These are phyloP conservation scores for Piaya cayana DNA, from an alignment of 2,113 vertebrate species.

Conservation along the genomic window DNA sequence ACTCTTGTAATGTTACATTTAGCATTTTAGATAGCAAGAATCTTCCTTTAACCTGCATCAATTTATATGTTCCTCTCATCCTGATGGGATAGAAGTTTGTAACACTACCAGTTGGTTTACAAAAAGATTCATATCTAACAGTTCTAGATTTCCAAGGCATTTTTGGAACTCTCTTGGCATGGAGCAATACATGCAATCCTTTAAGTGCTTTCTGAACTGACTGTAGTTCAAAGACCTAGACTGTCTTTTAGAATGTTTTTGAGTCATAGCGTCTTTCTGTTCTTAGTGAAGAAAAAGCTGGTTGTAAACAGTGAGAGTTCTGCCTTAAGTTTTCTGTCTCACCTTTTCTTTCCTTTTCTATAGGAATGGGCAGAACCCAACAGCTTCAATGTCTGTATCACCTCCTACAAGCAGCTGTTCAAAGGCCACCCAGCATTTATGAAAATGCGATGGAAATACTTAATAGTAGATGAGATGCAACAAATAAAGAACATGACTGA, in stretches of 20 bases:
- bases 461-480: constrained; percentile 91
- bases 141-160: not conserved
- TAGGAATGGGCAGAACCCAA: constrained; percentile 88
- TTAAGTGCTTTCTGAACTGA: not conserved
- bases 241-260: not conserved
- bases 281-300: not conserved
- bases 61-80: not conserved
- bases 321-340: not conserved
- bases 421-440: constrained; percentile 87
- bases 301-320: not conserved
- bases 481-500: constrained; percentile 89
- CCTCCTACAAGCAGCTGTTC: constrained; percentile 90
- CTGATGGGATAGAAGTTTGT: not conserved
- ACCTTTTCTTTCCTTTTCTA: not conserved
- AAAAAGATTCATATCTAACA: not conserved
- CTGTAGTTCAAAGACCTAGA: not conserved
- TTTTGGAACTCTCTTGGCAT: not conserved
- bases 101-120: not conserved
- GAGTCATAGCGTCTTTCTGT: not conserved
- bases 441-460: constrained; percentile 85
- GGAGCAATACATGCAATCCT: not conserved
- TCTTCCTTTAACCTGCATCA: not conserved
- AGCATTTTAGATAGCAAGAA: not conserved
- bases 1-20: not conserved
- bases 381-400: constrained; percentile 89